phyloP scores from a whole-genome alignment of 2,113 vertebrate genomes.

The Dasyurus viverrinus region DNA sequence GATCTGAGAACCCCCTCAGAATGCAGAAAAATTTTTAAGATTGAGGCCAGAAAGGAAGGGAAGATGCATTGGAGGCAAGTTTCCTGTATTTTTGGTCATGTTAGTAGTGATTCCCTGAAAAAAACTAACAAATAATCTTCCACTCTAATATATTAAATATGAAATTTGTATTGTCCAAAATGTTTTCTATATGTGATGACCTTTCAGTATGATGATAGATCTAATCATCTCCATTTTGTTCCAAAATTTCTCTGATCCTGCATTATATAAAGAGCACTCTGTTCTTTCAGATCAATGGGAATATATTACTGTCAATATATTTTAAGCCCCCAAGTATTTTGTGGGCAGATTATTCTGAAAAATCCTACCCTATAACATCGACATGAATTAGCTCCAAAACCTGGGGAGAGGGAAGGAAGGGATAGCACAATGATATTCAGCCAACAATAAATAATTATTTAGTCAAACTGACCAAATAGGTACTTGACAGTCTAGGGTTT shows the following conservation, averaged over 20 bases:
- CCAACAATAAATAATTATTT: background rate
- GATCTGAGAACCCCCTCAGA: background rate
- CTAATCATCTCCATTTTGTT: background rate
- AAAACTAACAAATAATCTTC: background rate
- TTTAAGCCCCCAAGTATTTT: background rate
- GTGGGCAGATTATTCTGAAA: background rate
- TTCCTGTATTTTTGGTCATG: background rate
- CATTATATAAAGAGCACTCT: background rate
- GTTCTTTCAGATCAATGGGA: background rate
- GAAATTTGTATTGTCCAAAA: too few relatives aligned
- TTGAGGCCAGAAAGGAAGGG: background rate
- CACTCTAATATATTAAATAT: background rate
- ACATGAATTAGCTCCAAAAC: background rate
- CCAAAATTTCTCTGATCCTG: background rate
- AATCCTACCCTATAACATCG: background rate
- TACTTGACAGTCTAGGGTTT: background rate
- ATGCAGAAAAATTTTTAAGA: background rate
- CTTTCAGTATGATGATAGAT: background rate
- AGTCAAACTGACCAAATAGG: background rate
- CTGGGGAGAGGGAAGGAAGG: background rate
- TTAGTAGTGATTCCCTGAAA: background rate
- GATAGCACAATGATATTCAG: background rate
- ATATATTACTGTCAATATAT: background rate
- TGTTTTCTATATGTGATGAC: too few relatives aligned
- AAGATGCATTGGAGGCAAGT: background rate